Evolutionary conservation across 2,797 vertebrate species (phyloP).

Genomic region (Anabacerthia variegaticeps): DNA sequence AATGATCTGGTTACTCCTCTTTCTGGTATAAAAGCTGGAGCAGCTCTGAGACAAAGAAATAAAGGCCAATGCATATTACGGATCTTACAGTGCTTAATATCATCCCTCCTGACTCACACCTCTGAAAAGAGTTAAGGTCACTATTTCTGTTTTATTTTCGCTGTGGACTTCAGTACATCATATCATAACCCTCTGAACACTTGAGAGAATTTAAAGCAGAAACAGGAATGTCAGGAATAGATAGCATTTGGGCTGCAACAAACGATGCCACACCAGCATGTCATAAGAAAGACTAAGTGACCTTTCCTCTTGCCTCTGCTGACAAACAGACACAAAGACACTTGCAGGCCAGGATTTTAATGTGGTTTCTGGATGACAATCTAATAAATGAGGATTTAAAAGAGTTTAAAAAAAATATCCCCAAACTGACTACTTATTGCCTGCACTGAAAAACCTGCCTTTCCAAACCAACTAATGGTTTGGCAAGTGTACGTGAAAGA

Average conservation of each 20-base stretch:
- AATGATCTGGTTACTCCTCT: slow-evolving; percentile 36
- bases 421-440: background rate
- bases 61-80: background rate
- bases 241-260: background rate
- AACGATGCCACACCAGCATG: background rate
- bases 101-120: background rate
- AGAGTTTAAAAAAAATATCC: background rate
- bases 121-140: slow-evolving; percentile 31
- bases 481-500: background rate
- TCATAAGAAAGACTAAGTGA: slow-evolving; percentile 24
- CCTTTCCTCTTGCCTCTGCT: background rate
- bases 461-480: background rate
- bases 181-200: background rate
- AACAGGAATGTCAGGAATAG: background rate
- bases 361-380: slow-evolving; percentile 10
- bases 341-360: background rate
- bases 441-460: background rate
- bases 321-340: background rate
- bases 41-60: slow-evolving; percentile 51
- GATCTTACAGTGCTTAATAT: slow-evolving; percentile 17
- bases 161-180: background rate
- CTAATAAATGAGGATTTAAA: slow-evolving; percentile 24
- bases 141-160: background rate
- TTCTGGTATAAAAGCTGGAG: slow-evolving; percentile 7
- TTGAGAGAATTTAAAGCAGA: background rate